Base-by-base conservation (phyloP, 2,113 vertebrate genomes). In the Gavialis gangeticus region DNA sequence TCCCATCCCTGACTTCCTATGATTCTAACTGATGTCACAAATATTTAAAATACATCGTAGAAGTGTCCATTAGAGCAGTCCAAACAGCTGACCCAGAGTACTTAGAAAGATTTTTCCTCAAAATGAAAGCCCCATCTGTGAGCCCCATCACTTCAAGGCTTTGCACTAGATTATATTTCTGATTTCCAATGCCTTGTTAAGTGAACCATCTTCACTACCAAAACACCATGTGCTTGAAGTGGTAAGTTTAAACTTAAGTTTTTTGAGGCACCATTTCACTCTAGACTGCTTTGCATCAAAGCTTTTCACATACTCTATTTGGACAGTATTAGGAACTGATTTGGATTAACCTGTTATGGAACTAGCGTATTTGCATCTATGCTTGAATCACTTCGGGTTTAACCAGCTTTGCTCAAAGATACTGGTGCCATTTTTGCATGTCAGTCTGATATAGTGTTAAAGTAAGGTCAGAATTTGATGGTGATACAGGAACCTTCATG, bases 381-480 rank as follows among this genome's bases (percentile, higher is more conserved):
- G 28, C 63, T 67, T 24, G 12, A 7, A 64, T 14, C 34, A 16
- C 2, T 1, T 1, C 5, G 0, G 16, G 57, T n/a, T 82, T 0
- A 4, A 2, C 56, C 77, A 17, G 2, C 25, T 57, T 71, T 90
- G 22, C 21, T 34, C 30, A 17, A 59, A 79, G 24, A 37, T 59
- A 30, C 12, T 71, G 30, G 11, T 71, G 13, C 30, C 19, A 22
- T 71, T 21, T 37, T 71, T 71, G 67, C 19, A 34, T 34, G 66
- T 69, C 25, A 28, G 0, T 64, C 1, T 27, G 24, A 60, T 37
- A 12, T 12, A 21, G 37, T 80, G 46, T 46, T 46, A 46, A n/a
- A 71, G 30, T 37, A 34, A 71, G 30, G 67, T 37, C 30, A 71
- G 18, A 12, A 12, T 22, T 37, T 27, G 24, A 12, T 19, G 2